phyloP scores from a whole-genome alignment of 2,797 vertebrate genomes.

The Salarias fasciatus region DNA sequence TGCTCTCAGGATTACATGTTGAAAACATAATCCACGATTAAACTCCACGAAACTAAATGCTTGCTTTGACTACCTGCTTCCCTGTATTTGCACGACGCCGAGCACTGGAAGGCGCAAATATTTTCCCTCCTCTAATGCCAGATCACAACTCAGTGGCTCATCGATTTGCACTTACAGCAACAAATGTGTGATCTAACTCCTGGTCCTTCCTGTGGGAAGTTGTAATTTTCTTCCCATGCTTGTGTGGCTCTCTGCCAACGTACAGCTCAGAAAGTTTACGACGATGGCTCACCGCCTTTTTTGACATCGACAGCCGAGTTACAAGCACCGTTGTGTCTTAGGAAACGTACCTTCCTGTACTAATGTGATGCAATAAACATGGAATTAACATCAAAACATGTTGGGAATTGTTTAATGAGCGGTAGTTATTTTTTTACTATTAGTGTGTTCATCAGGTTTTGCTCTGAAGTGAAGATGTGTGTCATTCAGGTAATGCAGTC shows the following conservation, averaged over 20 bases:
- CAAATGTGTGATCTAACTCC: not conserved
- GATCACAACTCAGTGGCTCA: not conserved
- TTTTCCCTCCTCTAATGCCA: not conserved
- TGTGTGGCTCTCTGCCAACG: not conserved
- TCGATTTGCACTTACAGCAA: not conserved
- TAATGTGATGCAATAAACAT: too few species aligned
- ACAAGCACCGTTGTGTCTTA: too few species aligned
- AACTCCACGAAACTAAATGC: not conserved
- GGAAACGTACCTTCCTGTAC: too few species aligned
- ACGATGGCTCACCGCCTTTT: not conserved
- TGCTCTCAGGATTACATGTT: conserved; percentile 3
- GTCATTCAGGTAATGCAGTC: not conserved
- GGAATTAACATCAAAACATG: too few species aligned
- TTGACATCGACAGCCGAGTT: not conserved
- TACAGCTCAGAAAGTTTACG: not conserved
- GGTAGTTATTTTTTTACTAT: too few species aligned
- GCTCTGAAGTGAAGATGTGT: not conserved
- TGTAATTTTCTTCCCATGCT: not conserved
- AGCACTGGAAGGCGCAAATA: conserved; percentile 4
- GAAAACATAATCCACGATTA: conserved; percentile 7
- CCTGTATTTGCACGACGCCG: conserved; percentile 2
- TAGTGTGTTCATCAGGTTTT: not conserved
- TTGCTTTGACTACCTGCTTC: not conserved
- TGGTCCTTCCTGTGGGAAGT: not conserved
- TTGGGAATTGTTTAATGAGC: too few species aligned